Base-by-base conservation (phyloP, 2,888 invertebrate species). In the Dynastes tityus region DNA sequence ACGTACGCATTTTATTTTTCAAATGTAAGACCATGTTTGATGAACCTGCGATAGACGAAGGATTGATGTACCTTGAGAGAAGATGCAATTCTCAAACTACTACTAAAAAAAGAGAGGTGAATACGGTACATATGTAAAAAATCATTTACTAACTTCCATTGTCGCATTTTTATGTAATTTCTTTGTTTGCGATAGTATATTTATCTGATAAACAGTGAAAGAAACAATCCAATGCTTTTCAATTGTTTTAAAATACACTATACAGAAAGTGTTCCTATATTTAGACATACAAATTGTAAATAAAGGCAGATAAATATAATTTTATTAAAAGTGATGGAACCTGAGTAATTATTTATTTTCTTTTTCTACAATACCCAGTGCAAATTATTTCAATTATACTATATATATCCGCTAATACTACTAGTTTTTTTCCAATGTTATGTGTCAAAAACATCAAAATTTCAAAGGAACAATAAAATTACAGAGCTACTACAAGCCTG, bases 381-480 rank as follows among this genome's bases (percentile, higher is more conserved):
- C 49, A 58, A 68, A 64, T 63, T 55, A 55, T 45, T 61, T 32
- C 68, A 49, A 65, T 67, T 55, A 32, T 32, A 32, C 5, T 32
- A 32, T 3, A 32, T 32, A 67, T 40, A 51, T 49, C 64, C 27
- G 22, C 58, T 58, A 37, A 58, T n/a, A 68, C 40, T 49, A 68
- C 40, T 22, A 40, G 37, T 58, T 76, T 55, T 55, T 76, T 53
- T 51, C 37, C 40, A 32, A 67, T 37, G 55, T 67, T 29, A 2
- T 22, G 32, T 49, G 9, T 70, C 2, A 65, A 64, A 76, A 67
- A 16, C 11, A 64, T 76, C 63, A 29, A 73, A 73, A 22, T 65
- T 65, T 49, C 27, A 76, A 76, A 77, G 29, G 49, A 45, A 68
- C n/a, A 77, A 77, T 73, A 68, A 49, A 4, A 53, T 68, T 68